Percentiles rank a stretch among this genome's conserved stretches.
phyloP scores from a whole-genome alignment of 2,113 vertebrate species.

The Pterocles burchelli region DNA sequence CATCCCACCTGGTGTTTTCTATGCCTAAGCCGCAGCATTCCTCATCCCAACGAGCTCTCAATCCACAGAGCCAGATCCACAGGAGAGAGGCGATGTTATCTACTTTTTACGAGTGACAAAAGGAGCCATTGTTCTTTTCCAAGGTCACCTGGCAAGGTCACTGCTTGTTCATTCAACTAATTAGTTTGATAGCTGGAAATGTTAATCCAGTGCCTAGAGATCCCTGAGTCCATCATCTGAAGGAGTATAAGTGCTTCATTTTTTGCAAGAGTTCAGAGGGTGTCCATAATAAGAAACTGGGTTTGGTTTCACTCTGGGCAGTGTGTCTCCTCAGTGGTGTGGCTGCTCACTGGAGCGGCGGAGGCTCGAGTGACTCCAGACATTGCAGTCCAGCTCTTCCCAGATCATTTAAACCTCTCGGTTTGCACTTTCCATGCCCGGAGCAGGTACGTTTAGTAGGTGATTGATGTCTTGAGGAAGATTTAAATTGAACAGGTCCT shows the following conservation, averaged over 20 bases:
- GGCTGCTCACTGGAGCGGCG: accelerated
- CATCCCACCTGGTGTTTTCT: not conserved
- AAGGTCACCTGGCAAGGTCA: not conserved
- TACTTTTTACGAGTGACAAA: not conserved
- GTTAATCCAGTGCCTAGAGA: not conserved
- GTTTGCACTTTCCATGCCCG: not conserved
- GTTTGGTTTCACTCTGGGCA: not conserved
- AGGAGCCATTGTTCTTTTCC: not conserved
- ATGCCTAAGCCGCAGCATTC: accelerated
- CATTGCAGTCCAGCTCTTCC: not conserved
- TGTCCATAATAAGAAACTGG: not conserved
- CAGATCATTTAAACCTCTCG: not conserved
- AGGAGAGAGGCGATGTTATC: not conserved
- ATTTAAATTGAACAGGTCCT: not conserved
- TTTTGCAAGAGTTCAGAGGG: not conserved
- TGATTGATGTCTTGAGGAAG: not conserved
- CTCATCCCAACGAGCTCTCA: not conserved
- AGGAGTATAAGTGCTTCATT: not conserved
- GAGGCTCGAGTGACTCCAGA: not conserved
- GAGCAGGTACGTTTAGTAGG: not conserved
- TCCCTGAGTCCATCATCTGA: not conserved
- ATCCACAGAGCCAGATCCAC: accelerated
- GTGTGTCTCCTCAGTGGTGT: accelerated
- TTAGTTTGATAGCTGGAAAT: not conserved
- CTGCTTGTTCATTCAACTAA: not conserved